Evolutionary conservation across 2,888 invertebrate species (phyloP).

Genomic region (Punctoribates punctum): DNA sequence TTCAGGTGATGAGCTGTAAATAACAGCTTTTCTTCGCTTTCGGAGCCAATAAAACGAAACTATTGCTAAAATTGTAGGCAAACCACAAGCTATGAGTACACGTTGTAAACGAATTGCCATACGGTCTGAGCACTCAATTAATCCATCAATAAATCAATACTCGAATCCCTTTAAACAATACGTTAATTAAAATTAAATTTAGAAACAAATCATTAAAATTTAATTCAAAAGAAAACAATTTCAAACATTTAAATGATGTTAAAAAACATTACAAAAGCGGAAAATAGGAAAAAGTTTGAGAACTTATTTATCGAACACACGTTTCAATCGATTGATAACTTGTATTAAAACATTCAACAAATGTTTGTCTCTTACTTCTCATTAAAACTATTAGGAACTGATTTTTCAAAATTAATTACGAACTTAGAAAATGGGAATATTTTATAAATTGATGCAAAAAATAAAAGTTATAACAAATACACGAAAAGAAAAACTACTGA

Average conservation of each 20-base stretch:
- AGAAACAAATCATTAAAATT: not conserved
- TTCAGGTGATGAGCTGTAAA: not conserved
- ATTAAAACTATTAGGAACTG: no score
- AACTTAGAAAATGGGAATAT: no score
- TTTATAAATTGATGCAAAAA: no score
- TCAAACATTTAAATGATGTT: not conserved
- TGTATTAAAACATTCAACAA: not conserved
- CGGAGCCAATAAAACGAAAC: constrained; percentile 27
- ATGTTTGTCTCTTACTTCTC: no score
- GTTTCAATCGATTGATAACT: not conserved
- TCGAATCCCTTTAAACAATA: not conserved
- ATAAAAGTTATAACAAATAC: no score
- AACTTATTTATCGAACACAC: no score
- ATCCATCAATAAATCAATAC: not conserved
- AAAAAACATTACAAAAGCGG: no score
- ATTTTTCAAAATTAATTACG: no score
- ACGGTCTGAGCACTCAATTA: constrained; percentile 3
- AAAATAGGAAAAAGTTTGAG: no score
- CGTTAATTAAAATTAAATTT: not conserved
- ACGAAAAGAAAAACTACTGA: no score
- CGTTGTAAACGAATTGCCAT: constrained; percentile 31
- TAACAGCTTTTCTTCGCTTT: constrained; percentile 19
- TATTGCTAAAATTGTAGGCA: constrained; percentile 21
- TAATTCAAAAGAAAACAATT: not conserved
- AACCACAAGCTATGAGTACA: constrained; percentile 31